These are phyloP conservation scores for Hyperoodon ampullatus DNA, from an alignment of 2,113 vertebrate genomes.

Conservation along the genomic window DNA sequence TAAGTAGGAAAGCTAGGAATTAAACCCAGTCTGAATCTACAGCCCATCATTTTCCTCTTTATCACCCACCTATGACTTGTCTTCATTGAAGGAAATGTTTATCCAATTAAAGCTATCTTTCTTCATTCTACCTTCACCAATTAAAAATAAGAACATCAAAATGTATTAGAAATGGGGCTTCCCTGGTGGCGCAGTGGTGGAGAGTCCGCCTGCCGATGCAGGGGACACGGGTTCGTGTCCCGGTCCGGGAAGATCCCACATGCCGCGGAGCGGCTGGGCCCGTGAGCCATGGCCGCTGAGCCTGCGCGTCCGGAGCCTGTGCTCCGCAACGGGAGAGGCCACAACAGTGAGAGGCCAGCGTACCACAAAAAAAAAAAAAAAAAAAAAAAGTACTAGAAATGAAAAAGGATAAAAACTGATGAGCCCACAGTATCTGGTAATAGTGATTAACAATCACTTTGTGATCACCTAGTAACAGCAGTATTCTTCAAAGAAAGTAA, in stretches of 20 bases:
- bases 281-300: too few relatives aligned
- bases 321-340: too few relatives aligned
- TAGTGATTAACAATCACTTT: background rate
- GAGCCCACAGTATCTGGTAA: background rate
- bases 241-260: too few relatives aligned
- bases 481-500: background rate
- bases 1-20: background rate
- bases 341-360: too few relatives aligned
- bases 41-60: background rate
- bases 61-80: background rate
- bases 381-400: background rate
- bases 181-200: too few relatives aligned
- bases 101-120: background rate
- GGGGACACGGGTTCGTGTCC: too few relatives aligned
- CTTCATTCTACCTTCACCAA: background rate
- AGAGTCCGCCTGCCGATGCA: too few relatives aligned
- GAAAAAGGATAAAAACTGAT: background rate
- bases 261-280: too few relatives aligned
- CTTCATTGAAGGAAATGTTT: background rate
- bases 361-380: too few relatives aligned
- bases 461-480: background rate
- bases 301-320: too few relatives aligned
- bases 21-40: background rate
- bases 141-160: slow-evolving; percentile 13
- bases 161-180: background rate